Conservation (phyloP, 2,888 invertebrate genomes). For the Clistopyga incitator region DNA sequence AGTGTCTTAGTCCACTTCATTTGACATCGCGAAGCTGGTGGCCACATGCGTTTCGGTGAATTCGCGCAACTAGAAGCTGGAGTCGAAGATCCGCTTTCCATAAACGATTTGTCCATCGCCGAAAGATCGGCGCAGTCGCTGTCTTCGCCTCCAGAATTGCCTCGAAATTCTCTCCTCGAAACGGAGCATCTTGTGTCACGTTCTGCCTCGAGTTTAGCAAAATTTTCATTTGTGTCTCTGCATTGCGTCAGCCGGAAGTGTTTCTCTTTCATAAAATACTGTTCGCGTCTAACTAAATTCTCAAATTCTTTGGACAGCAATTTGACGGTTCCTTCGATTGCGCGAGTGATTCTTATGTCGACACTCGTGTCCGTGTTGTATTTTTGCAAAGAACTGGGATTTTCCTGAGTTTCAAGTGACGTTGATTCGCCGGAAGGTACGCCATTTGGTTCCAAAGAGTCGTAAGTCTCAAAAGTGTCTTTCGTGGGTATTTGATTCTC, state of each 20-base stretch:
- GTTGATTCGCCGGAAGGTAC: constrained; percentile 53
- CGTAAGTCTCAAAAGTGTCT: constrained; percentile 77
- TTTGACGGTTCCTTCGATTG: constrained; percentile 82
- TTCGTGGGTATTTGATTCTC: constrained; percentile 78
- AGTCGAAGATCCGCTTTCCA: constrained; percentile 86
- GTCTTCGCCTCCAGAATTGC: constrained; percentile 87
- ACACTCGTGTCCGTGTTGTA: constrained; percentile 69
- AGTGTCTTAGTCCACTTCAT: constrained; percentile 85
- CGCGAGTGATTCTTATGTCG: constrained; percentile 78
- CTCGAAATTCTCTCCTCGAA: constrained; percentile 85
- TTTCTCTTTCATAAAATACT: constrained; percentile 77
- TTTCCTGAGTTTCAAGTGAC: constrained; percentile 19
- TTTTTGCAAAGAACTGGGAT: constrained; percentile 17
- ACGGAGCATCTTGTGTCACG: constrained; percentile 74
- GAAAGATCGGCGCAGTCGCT: constrained; percentile 84
- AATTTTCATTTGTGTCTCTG: constrained; percentile 74
- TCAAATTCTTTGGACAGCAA: constrained; percentile 81
- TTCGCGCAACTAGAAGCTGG: constrained; percentile 88
- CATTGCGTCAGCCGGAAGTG: constrained; percentile 70
- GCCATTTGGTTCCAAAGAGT: constrained; percentile 76
- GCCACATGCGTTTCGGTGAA: constrained; percentile 87
- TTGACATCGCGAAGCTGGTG: constrained; percentile 81
- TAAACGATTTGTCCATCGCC: constrained; percentile 78
- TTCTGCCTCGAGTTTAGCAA: constrained; percentile 78
- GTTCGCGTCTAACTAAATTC: constrained; percentile 79